Conservation (phyloP, 2,888 invertebrate species). For the Galeopsomyia nigrocyanea region DNA sequence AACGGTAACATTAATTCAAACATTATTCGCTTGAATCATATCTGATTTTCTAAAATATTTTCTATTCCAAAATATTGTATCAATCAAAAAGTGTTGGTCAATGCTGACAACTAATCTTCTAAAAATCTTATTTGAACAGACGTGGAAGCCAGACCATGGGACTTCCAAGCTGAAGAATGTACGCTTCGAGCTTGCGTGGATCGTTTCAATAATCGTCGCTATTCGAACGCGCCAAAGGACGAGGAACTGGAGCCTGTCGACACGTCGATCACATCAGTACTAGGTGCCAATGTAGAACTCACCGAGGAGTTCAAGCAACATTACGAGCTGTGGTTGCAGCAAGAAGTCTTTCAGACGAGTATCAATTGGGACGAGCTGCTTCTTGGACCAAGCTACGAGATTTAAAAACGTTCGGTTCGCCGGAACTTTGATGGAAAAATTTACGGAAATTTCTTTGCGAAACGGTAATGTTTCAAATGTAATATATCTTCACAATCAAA, state of each 20-base stretch:
- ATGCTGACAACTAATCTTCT: neutral
- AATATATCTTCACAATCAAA: neutral
- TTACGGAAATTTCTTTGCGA: neutral
- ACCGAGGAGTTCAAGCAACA: slow-evolving; percentile 94
- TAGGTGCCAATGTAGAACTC: slow-evolving; percentile 84
- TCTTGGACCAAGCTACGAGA: slow-evolving; percentile 36
- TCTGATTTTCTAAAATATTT: too few species aligned
- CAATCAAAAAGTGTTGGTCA: neutral
- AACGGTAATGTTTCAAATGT: neutral
- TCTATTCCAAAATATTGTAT: neutral
- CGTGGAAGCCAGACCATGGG: slow-evolving; percentile 97
- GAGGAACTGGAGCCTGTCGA: slow-evolving; percentile 79
- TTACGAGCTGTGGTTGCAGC: slow-evolving; percentile 95
- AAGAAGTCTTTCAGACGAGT: slow-evolving; percentile 93
- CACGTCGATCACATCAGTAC: slow-evolving; percentile 85
- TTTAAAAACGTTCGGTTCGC: slow-evolving; percentile 22
- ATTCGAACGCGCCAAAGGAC: slow-evolving; percentile 71
- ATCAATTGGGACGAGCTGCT: slow-evolving; percentile 82
- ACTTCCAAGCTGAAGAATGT: slow-evolving; percentile 98
- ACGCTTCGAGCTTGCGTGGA: slow-evolving; percentile 94
- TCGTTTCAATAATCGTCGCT: slow-evolving; percentile 94
- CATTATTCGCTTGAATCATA: neutral
- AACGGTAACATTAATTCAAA: neutral
- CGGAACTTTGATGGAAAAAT: slow-evolving; percentile 31
- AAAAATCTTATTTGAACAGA: slow-evolving; percentile 70